Evolutionary conservation across 2,113 vertebrate genomes (phyloP).

Genomic region (Planiliza haematocheilus): DNA sequence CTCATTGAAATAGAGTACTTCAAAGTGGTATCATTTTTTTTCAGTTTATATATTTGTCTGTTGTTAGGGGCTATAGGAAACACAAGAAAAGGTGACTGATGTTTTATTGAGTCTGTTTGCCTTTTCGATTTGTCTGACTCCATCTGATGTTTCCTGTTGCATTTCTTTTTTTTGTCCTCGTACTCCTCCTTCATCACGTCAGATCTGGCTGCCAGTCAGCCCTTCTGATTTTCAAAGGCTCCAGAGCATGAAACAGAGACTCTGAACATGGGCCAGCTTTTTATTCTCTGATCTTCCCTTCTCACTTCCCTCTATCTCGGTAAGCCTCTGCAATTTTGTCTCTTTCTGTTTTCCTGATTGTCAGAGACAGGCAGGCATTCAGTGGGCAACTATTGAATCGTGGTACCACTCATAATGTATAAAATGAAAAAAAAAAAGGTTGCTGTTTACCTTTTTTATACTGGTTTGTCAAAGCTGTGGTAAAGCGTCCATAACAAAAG

Average conservation of each 20-base stretch:
- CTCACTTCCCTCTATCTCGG: conserved; percentile 44
- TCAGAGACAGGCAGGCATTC: conserved; percentile 29
- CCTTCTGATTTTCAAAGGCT: conserved; percentile 73
- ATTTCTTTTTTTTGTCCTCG: conserved; percentile 58
- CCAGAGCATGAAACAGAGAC: conserved; percentile 68
- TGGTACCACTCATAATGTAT: not conserved
- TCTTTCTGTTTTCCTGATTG: conserved; percentile 26
- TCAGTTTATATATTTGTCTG: conserved; percentile 3
- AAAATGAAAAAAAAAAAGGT: not conserved
- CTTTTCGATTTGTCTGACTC: conserved; percentile 65
- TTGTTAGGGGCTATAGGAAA: conserved; percentile 14
- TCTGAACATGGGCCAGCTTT: conserved; percentile 68
- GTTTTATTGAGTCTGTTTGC: conserved; percentile 76
- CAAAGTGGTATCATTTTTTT: conserved; percentile 35
- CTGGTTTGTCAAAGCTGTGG: too few relatives aligned
- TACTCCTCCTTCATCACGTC: conserved; percentile 40
- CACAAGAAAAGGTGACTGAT: conserved; percentile 51
- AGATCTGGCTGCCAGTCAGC: conserved; percentile 76
- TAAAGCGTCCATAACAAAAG: too few relatives aligned
- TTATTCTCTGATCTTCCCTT: conserved; percentile 67
- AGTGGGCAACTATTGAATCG: conserved; percentile 28
- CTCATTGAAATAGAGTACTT: conserved; percentile 6
- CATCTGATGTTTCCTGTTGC: conserved; percentile 68
- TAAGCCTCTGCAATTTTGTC: conserved; percentile 32
- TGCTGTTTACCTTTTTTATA: not conserved